A percentile compares a stretch with the other conserved stretches of the same genome.
These are phyloP conservation scores for Peromyscus californicus DNA, from an alignment of 2,113 vertebrate species.

Conservation along the genomic window DNA sequence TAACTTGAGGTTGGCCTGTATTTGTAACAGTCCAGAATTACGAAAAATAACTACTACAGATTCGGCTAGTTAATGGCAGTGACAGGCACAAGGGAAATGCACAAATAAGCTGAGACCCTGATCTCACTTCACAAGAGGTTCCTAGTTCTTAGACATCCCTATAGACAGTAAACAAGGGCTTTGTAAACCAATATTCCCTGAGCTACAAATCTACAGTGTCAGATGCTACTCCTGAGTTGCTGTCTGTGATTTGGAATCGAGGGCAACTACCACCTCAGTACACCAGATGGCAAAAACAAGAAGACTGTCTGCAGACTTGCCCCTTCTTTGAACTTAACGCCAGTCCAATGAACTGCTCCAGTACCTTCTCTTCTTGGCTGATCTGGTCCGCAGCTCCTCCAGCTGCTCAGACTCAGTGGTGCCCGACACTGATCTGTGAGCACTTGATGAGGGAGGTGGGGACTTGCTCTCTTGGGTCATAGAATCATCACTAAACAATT, in stretches of 20 bases:
- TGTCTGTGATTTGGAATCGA: neutral
- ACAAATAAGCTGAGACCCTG: neutral
- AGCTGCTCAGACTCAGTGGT: constrained; percentile 87
- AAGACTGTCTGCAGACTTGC: neutral
- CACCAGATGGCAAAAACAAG: neutral
- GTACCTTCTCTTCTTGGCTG: constrained; percentile 93
- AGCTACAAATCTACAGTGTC: neutral
- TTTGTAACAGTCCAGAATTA: constrained; percentile 5
- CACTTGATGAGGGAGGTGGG: constrained; percentile 84
- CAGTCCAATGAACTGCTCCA: neutral
- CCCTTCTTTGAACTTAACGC: neutral
- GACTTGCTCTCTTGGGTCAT: constrained; percentile 90
- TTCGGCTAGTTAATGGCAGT: neutral
- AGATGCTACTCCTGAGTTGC: neutral
- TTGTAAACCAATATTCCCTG: neutral
- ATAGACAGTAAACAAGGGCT: neutral
- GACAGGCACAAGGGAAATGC: neutral
- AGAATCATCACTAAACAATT: constrained; percentile 97
- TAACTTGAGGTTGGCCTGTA: neutral
- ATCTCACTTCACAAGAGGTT: neutral
- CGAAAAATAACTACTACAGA: neutral
- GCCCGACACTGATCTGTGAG: constrained; percentile 71
- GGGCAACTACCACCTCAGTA: neutral
- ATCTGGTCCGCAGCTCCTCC: constrained; percentile 92
- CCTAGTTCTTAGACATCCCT: neutral